These are phyloP conservation scores for Porites cylindrica DNA, from an alignment of 92 coral and sea anemone genomes.

Conservation along the genomic window DNA sequence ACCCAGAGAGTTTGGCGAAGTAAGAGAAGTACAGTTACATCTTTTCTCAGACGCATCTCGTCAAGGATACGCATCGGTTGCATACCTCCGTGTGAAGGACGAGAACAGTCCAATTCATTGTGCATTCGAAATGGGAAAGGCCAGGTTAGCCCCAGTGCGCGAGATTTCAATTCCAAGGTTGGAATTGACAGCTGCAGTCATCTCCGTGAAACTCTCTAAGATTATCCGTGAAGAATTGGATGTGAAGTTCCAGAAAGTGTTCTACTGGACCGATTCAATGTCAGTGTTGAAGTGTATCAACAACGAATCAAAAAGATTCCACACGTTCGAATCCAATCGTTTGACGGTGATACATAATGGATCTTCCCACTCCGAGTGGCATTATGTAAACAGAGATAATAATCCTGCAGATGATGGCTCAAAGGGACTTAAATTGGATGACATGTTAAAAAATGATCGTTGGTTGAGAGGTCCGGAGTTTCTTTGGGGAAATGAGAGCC, in stretches of 20 bases:
- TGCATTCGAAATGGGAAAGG: slow-evolving; percentile 52
- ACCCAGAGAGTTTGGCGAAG: slow-evolving; percentile 3
- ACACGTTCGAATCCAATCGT: slow-evolving; percentile 68
- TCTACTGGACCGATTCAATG: slow-evolving; percentile 59
- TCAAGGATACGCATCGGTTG: background rate
- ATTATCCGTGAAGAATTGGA: slow-evolving; percentile 61
- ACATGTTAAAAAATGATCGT: slow-evolving; percentile 53
- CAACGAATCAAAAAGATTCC: slow-evolving; percentile 25
- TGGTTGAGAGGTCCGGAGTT: slow-evolving; percentile 67
- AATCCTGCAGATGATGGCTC: slow-evolving; percentile 68
- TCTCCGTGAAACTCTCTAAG: slow-evolving; percentile 32
- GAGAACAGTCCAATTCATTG: background rate
- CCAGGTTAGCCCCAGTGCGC: slow-evolving; percentile 50
- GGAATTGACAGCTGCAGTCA: slow-evolving; percentile 43
- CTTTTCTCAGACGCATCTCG: slow-evolving; percentile 31
- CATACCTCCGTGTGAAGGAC: background rate
- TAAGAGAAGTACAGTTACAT: slow-evolving; percentile 21
- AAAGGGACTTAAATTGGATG: slow-evolving; percentile 56
- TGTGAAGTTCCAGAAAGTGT: slow-evolving; percentile 3
- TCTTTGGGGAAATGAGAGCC: slow-evolving; percentile 57
- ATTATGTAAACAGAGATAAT: slow-evolving; percentile 56
- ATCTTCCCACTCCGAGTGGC: slow-evolving; percentile 46
- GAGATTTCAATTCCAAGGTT: slow-evolving; percentile 53
- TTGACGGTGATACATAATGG: slow-evolving; percentile 49
- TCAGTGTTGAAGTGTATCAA: slow-evolving; percentile 60